Base-by-base conservation (phyloP, 2,113 vertebrate species). In the Lamprologus speciosus region DNA sequence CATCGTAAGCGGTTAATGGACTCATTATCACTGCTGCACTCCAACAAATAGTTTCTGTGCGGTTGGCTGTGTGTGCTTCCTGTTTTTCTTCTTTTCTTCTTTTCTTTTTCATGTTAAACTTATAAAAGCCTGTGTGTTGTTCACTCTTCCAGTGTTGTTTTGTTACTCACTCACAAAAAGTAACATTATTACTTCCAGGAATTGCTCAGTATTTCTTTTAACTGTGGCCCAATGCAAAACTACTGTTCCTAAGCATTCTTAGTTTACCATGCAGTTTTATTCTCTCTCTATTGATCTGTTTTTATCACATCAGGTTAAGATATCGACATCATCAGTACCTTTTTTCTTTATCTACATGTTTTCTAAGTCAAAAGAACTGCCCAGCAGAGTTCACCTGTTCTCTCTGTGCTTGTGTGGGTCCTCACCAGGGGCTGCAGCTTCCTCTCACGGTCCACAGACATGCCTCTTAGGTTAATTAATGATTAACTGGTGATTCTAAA, bases 1-100 rank as follows among this genome's bases (percentile, higher is more conserved):
- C 60, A 80, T 26, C 7, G 42, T 21, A 31, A 80, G 37, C 80
- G 73, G 55, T 75, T 91, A 88, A 87, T 91, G 80, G 81, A 79
- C 60, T 91, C 81, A 82, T 91, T 90, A 85, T 60, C 58, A n/a
- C 79, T 9, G 68, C 78, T 51, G 87, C 58, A 79, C 3, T 21
- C 19, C 12, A 53, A 40, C 54, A 81, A 75, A 85, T 50, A 68
- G 85, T 60, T 33, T 57, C 28, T 58, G 14, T 35, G 42, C 4
- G 11, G 78, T 40, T 58, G 55, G 21, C 19, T 80, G 28, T 55
- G 23, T 31, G 70, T 50, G 42, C 42, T 78, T 78, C 21, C 70
- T 45, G 37, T 26, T 45, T 10, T 45, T 16, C 13, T 40, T 70
- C 2, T 23, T 40, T 9, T 28, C 42, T 47, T 19, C 8, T 10